Base-by-base conservation (phyloP, 1,140 invertebrate species). In the Anagrus nilaparvatae region DNA sequence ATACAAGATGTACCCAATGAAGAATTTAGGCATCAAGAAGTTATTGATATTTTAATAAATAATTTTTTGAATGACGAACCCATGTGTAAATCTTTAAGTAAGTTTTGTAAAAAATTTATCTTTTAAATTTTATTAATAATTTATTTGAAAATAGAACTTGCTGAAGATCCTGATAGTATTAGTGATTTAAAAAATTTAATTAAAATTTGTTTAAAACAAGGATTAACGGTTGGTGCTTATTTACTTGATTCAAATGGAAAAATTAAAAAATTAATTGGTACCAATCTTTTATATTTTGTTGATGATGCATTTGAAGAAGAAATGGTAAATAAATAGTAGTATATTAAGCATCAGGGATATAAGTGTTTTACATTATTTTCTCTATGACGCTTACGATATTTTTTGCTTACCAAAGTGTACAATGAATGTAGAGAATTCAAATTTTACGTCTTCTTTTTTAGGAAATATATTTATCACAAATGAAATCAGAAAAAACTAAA, bases 1-100 rank as follows among this genome's bases (percentile, higher is more conserved):
- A 58, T 67, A 33, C 58, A 65, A 38, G 61, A 68, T 19, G 52
- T 65, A 38, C 60, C 65, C 0, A 17, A n/a, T 3, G 43, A 44
- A 20, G 50, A 56, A 32, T 55, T 61, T 18, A 54, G 60, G 19
- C 52, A 55, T 12, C 46, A 58, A 3, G 62, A 66, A n/a, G 55
- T 49, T 2, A 5, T 56, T 9, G 52, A 65, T 23, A 48, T 54
- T 5, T 63, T 66, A 57, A 53, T 50, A 20, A 49, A 27, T 0
- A 50, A 57, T 20, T 65, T 67, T 23, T 12, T 59, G 2, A 37
- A 24, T 3, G 60, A 62, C 7, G 65, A 66, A 40, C 53, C 57
- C 2, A 51, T 48, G 0, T 63, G 56, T 28, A 33, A 19, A 2
- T 44, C 45, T 23, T 10, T 31, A 0, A 51, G 61, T 66, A 44